Conservation (phyloP, 2,797 vertebrate genomes). For the Halcyon smyrnensis region DNA sequence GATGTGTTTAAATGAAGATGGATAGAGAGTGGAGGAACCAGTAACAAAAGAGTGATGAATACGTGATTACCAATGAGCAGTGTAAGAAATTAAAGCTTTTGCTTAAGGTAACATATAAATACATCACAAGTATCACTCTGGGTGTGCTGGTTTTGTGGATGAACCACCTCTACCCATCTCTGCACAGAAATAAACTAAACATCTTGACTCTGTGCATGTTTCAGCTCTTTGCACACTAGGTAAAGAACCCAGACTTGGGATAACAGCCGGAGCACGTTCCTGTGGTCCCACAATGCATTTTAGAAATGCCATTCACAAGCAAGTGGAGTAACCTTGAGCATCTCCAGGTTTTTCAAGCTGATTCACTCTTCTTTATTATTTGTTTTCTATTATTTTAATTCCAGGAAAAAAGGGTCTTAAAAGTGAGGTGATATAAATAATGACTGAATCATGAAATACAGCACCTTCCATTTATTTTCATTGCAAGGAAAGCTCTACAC, state of each 20-base stretch:
- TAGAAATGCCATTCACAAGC: background rate
- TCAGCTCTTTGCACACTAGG: no score
- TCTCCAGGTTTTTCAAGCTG: background rate
- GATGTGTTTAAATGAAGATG: background rate
- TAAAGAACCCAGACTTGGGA: no score
- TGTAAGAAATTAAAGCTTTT: background rate
- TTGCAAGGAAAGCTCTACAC: background rate
- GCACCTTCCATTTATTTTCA: background rate
- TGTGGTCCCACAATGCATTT: accelerated
- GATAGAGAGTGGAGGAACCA: background rate
- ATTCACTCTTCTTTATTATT: no score
- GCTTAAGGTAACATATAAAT: background rate
- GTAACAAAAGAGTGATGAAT: background rate
- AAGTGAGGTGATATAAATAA: background rate
- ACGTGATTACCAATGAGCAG: background rate
- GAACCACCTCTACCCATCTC: no score
- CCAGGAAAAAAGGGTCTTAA: background rate
- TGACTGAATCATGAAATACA: background rate
- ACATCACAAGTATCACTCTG: background rate
- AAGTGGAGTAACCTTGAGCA: background rate
- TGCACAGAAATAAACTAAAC: no score
- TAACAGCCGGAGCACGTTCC: background rate
- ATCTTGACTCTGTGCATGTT: no score
- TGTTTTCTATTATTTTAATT: no score
- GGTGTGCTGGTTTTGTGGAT: background rate